phyloP scores from a whole-genome alignment of 2,888 invertebrate genomes.

The Steinernema hermaphroditum region DNA sequence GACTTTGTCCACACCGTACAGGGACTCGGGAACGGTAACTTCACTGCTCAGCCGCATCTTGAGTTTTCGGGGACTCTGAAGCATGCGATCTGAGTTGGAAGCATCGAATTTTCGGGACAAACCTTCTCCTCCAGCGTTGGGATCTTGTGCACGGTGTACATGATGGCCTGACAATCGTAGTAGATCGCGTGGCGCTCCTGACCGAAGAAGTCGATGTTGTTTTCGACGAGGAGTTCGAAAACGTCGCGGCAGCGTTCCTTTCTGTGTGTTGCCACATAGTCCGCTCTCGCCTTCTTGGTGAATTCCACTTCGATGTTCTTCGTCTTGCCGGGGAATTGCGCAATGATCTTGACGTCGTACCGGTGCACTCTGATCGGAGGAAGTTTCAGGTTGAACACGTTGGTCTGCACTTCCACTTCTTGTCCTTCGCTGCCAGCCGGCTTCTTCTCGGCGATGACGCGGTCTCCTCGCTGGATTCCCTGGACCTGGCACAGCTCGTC shows the following conservation, averaged over 20 bases:
- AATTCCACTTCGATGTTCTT: neutral
- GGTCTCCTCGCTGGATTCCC: neutral
- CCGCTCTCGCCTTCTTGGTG: neutral
- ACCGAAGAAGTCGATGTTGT: neutral
- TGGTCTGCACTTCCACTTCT: neutral
- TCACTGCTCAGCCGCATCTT: neutral
- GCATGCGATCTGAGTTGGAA: neutral
- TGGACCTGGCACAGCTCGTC: neutral
- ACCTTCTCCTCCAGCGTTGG: neutral
- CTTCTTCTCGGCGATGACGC: neutral
- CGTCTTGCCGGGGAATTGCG: neutral
- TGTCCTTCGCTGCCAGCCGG: neutral
- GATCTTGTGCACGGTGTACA: neutral
- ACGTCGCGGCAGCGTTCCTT: neutral
- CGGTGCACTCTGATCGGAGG: neutral
- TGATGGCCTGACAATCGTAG: neutral
- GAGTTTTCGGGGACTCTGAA: neutral
- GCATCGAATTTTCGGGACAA: neutral
- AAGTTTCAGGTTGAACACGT: neutral
- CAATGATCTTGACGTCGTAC: neutral
- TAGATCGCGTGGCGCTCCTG: neutral
- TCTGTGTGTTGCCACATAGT: neutral
- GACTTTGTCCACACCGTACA: neutral
- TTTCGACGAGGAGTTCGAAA: neutral
- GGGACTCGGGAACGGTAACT: neutral